These are phyloP conservation scores for Heterohyrax brucei DNA, from an alignment of 2,797 vertebrate species.

Conservation along the genomic window DNA sequence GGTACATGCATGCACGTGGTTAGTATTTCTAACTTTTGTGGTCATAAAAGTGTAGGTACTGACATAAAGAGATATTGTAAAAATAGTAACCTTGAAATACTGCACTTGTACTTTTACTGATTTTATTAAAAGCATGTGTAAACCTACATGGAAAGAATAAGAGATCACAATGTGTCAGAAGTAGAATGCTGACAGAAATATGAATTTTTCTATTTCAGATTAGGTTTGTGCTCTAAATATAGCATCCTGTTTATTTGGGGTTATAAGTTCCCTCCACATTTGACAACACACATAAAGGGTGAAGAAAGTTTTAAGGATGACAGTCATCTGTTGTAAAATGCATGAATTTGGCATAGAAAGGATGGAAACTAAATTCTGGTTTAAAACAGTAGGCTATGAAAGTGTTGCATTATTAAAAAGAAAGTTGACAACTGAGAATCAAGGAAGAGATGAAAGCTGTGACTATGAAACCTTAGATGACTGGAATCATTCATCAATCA, in stretches of 20 bases:
- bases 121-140: background rate
- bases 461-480: background rate
- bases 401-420: background rate
- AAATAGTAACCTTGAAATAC: background rate
- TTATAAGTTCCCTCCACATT: background rate
- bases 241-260: background rate
- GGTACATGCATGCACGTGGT: background rate
- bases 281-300: background rate
- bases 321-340: background rate
- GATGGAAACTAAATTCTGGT: background rate
- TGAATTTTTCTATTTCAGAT: background rate
- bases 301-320: background rate
- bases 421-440: background rate
- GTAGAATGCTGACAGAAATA: background rate
- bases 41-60: background rate
- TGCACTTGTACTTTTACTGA: background rate
- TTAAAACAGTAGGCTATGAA: background rate
- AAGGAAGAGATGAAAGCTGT: background rate
- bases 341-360: background rate
- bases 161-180: background rate
- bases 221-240: background rate
- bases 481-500: background rate
- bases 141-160: background rate
- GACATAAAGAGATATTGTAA: background rate
- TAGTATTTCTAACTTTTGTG: background rate